Base-by-base conservation (phyloP, 2,888 invertebrate genomes). In the Alloplasta piceator region DNA sequence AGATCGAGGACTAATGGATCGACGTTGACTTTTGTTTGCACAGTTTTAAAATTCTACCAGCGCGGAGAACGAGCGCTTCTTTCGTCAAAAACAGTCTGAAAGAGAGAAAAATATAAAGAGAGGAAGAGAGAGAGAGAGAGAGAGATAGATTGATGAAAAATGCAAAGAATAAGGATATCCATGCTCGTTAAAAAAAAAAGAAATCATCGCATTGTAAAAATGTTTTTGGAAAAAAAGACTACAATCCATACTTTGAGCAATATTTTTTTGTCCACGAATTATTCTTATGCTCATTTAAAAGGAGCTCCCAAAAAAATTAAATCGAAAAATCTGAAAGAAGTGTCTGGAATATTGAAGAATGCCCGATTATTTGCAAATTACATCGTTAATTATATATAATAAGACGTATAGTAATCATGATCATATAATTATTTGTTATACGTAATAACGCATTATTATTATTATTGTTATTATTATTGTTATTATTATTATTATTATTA, bases 21-120 rank as follows among this genome's bases (percentile, higher is more conserved):
- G 85, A 80, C 84, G 85, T 78, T 82, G 81, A 80, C 84, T 83
- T 71, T 68, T 87, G 86, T 87, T 87, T 87, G 87, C 87, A 87
- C 85, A 87, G 85, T 87, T 86, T 87, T 87, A 85, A 87, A 87
- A 87, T 84, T 85, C 83, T 82, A 83, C 84, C 82, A 82, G 12
- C 68, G 70, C 70, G 82, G 79, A 82, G 81, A 85, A 84, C 78
- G 72, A 72, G 66, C 73, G 79, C 72, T 26, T 61, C 78, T 63
- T 79, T 61, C 78, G 78, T 73, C 46, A 72, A 73, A 26, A 26
- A 26, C 26, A 26, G 26, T 26, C 26, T 26, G 26, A 26, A 3
- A 26, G 26, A 26, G 26, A 26, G 1, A 26, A 3, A 26, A 26
- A 26, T 26, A 71, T 70, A n/a, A 66, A 52, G 58, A 48, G 50